These are phyloP conservation scores for Sphenopsis melanotis DNA, from an alignment of 2,797 vertebrate species.

Conservation along the genomic window DNA sequence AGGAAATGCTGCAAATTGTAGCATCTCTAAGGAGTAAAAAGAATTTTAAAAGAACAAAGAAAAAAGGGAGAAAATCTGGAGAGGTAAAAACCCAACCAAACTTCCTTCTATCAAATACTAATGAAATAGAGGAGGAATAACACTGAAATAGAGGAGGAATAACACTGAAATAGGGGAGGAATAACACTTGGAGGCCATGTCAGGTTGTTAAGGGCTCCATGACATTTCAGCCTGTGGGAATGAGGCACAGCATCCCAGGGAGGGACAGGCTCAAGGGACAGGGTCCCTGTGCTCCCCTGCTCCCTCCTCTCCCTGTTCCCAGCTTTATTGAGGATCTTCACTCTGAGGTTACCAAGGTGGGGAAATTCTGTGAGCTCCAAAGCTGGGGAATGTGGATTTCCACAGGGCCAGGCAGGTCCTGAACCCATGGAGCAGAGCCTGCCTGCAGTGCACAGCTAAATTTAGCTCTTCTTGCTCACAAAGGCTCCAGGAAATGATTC, in stretches of 20 bases:
- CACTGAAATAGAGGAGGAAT: not conserved
- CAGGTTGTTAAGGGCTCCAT: not conserved
- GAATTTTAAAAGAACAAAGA: not conserved
- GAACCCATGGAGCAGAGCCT: slow-evolving; percentile 8
- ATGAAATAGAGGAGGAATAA: not conserved
- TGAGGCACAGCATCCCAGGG: not conserved
- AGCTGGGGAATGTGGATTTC: not conserved
- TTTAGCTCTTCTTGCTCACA: slow-evolving; percentile 52
- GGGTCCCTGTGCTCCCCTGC: not conserved
- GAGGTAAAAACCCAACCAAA: not conserved
- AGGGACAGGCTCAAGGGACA: not conserved
- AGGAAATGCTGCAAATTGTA: slow-evolving; percentile 8
- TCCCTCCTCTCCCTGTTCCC: not conserved
- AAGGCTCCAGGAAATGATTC: slow-evolving; percentile 29
- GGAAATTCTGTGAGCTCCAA: not conserved
- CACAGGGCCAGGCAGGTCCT: not conserved
- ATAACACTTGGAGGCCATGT: not conserved
- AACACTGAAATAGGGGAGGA: not conserved
- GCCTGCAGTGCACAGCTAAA: slow-evolving; percentile 50
- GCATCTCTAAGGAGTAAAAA: not conserved
- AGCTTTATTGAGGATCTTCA: not conserved
- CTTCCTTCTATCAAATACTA: not conserved
- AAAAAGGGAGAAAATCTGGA: not conserved
- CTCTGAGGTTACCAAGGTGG: not conserved
- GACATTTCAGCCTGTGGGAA: not conserved